Evolutionary conservation across 2,113 vertebrate species (phyloP).

Genomic region (Peromyscus californicus): DNA sequence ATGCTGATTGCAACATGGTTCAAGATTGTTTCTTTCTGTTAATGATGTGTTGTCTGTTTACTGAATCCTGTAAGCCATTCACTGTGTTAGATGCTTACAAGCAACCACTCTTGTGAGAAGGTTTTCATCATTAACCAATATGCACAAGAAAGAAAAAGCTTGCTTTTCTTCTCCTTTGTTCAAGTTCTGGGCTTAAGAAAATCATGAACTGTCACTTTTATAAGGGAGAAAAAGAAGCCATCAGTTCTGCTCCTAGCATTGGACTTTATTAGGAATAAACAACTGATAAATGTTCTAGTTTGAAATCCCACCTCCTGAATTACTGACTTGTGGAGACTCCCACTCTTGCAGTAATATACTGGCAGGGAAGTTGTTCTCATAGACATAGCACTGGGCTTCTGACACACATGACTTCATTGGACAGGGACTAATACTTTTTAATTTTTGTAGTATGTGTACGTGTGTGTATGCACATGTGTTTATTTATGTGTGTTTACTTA

Average conservation of each 20-base stretch:
- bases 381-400: constrained; percentile 9
- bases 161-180: not conserved
- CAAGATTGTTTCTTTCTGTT: not conserved
- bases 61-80: not conserved
- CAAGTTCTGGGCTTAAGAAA: not conserved
- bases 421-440: not conserved
- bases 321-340: not conserved
- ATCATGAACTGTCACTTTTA: not conserved
- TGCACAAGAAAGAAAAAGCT: not conserved
- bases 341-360: not conserved
- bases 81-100: not conserved
- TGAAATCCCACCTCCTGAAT: not conserved
- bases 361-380: not conserved
- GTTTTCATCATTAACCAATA: not conserved
- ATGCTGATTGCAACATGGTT: not conserved
- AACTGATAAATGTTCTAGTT: not conserved
- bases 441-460: not conserved
- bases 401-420: constrained; percentile 3
- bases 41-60: not conserved
- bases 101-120: not conserved
- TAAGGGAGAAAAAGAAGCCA: not conserved
- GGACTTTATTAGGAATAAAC: not conserved
- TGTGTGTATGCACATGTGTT: not conserved
- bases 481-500: too few relatives aligned
- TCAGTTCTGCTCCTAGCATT: not conserved